phyloP scores from a whole-genome alignment of 2,888 invertebrate genomes.

The Pilophorus perplexus region DNA sequence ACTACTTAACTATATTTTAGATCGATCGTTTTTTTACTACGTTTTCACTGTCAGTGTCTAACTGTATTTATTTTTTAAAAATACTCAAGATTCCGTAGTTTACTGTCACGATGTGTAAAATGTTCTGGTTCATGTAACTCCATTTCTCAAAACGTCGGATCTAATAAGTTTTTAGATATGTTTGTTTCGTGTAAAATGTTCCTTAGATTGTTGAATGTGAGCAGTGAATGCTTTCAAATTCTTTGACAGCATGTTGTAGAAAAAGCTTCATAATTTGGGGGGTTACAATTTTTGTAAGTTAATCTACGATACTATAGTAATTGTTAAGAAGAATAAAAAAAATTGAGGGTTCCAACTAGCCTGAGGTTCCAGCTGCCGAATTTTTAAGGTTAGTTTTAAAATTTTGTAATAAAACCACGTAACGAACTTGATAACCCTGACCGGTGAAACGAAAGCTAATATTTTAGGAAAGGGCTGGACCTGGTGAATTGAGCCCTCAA shows the following conservation, averaged over 20 bases:
- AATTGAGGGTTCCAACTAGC: slow-evolving; percentile 22
- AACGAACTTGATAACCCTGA: slow-evolving; percentile 3
- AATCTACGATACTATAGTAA: slow-evolving; percentile 34
- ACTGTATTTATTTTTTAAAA: slow-evolving; percentile 22
- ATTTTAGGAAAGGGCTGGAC: slow-evolving; percentile 13
- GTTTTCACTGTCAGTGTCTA: slow-evolving; percentile 30
- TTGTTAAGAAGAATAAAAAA: slow-evolving; percentile 10
- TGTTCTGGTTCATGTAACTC: slow-evolving; percentile 14
- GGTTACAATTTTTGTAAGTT: slow-evolving; percentile 27
- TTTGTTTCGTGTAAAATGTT: slow-evolving; percentile 36
- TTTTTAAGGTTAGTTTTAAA: slow-evolving; percentile 23
- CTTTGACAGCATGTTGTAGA: slow-evolving; percentile 28
- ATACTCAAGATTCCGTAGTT: slow-evolving; percentile 31
- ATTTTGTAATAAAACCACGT: too few species aligned
- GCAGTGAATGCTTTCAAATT: slow-evolving; percentile 10
- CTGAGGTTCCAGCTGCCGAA: slow-evolving; percentile 20
- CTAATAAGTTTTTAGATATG: not conserved
- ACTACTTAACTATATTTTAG: slow-evolving; percentile 16
- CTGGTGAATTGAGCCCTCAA: slow-evolving; percentile 26
- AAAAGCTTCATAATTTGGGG: slow-evolving; percentile 25
- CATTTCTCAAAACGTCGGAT: slow-evolving; percentile 7
- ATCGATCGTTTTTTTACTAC: slow-evolving; percentile 27
- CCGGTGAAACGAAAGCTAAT: slow-evolving; percentile 7
- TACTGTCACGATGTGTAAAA: slow-evolving; percentile 29
- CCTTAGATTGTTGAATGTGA: slow-evolving; percentile 38